A percentile compares a stretch with the other conserved stretches of the same genome.
These are phyloP conservation scores for Chrysodeixis includens DNA, from an alignment of 2,888 invertebrate genomes.

Conservation along the genomic window DNA sequence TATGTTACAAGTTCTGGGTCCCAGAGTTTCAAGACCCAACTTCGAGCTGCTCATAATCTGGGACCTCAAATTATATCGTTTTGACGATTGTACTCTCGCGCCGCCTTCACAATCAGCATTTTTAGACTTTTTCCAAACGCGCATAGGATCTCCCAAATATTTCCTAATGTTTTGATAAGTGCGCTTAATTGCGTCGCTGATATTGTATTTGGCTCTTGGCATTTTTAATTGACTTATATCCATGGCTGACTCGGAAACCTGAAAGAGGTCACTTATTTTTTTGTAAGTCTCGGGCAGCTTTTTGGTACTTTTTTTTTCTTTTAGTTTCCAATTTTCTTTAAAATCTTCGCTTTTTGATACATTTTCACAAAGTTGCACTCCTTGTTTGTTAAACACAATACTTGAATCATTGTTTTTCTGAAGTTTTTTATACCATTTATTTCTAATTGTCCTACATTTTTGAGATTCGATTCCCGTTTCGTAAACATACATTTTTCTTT, in stretches of 20 bases:
- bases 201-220: constrained; percentile 21
- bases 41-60: constrained; percentile 45
- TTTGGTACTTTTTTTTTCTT: constrained; percentile 36
- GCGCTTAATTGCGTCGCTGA: constrained; percentile 44
- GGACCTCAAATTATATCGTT: constrained; percentile 55
- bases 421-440: background rate
- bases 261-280: constrained; percentile 40
- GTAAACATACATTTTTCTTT: constrained; percentile 10
- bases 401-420: constrained; percentile 23
- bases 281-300: constrained; percentile 43
- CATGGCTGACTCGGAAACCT: constrained; percentile 56
- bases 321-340: constrained; percentile 35
- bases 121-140: constrained; percentile 36
- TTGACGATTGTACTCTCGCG: constrained; percentile 49
- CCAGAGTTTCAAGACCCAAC: constrained; percentile 38
- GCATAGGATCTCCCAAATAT: constrained; percentile 46
- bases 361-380: constrained; percentile 25
- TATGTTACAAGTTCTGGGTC: constrained; percentile 56
- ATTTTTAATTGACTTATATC: constrained; percentile 44
- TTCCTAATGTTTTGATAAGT: constrained; percentile 41
- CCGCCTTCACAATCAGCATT: constrained; percentile 35
- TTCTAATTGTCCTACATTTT: constrained; percentile 6
- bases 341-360: constrained; percentile 43
- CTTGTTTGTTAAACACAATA: constrained; percentile 12
- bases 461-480: constrained; percentile 10